Evolutionary conservation across 2,113 vertebrate species (phyloP).

Genomic region (Bagarius yarrelli): DNA sequence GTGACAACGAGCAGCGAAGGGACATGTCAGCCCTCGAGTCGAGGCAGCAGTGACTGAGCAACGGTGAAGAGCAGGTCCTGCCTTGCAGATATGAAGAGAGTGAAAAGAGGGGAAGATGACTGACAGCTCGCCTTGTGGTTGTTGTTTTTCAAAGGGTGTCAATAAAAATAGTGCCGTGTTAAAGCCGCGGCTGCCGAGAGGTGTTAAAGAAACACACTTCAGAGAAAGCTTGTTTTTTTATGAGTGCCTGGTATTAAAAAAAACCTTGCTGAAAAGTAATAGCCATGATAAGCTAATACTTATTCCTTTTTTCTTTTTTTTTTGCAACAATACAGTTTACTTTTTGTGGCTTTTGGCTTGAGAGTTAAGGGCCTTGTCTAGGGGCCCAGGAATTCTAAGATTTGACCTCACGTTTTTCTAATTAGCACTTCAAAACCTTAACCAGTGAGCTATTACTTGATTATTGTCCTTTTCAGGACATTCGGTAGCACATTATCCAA

Average conservation of each 20-base stretch:
- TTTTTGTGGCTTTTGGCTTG: too few relatives aligned
- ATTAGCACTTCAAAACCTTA: too few relatives aligned
- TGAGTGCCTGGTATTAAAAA: constrained; percentile 4
- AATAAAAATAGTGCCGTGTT: constrained; percentile 49
- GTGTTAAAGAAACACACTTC: constrained; percentile 40
- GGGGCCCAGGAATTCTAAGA: too few relatives aligned
- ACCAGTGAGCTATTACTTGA: neutral
- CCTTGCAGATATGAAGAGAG: constrained; percentile 44
- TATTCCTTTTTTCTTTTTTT: neutral
- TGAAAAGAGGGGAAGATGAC: constrained; percentile 34
- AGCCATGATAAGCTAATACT: constrained; percentile 4
- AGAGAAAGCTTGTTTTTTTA: constrained; percentile 13
- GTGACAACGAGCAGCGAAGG: constrained; percentile 53
- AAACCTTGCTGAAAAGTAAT: neutral
- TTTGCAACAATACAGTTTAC: neutral
- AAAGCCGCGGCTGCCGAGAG: constrained; percentile 30
- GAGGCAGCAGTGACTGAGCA: constrained; percentile 50
- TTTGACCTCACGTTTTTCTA: neutral
- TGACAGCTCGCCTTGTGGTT: constrained; percentile 54
- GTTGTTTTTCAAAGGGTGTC: constrained; percentile 57
- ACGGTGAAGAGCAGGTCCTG: constrained; percentile 45
- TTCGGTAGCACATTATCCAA: constrained; percentile 28
- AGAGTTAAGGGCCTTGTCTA: too few relatives aligned
- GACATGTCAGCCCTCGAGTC: constrained; percentile 51
- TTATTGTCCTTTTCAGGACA: neutral